phyloP scores from a whole-genome alignment of 1,140 invertebrate genomes.

The Augochlora pura region DNA sequence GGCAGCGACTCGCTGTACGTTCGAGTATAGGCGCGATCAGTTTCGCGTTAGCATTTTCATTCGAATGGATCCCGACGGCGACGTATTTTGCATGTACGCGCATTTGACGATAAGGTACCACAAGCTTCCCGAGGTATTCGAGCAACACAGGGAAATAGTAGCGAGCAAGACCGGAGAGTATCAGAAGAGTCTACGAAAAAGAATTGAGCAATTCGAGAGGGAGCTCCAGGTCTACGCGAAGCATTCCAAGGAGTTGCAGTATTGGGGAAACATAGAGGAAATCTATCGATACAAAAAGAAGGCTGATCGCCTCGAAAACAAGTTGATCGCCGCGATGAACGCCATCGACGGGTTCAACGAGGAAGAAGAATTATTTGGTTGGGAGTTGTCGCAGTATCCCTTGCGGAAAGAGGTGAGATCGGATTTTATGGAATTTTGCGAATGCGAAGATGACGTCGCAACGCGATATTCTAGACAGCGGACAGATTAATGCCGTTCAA shows the following conservation, averaged over 20 bases:
- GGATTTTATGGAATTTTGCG: background rate
- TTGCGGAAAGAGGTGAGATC: slow-evolving; percentile 84
- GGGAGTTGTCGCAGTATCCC: slow-evolving; percentile 94
- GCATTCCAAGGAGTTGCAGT: slow-evolving; percentile 92
- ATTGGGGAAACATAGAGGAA: slow-evolving; percentile 93
- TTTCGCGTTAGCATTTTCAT: no score
- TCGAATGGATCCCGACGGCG: no score
- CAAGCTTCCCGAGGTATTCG: slow-evolving; percentile 89
- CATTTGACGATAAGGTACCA: slow-evolving; percentile 79
- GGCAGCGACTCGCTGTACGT: no score
- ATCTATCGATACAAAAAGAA: slow-evolving; percentile 92
- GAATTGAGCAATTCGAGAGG: slow-evolving; percentile 87
- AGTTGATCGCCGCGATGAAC: slow-evolving; percentile 85
- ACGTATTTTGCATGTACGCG: no score
- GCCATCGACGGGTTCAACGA: slow-evolving; percentile 95
- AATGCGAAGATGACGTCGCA: background rate
- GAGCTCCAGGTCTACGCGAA: slow-evolving; percentile 90
- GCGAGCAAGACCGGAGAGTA: slow-evolving; percentile 92
- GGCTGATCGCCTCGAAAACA: slow-evolving; percentile 86
- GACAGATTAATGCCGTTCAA: slow-evolving; percentile 92
- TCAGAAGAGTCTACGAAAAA: slow-evolving; percentile 88
- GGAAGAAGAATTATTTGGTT: slow-evolving; percentile 94
- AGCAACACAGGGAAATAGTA: slow-evolving; percentile 90
- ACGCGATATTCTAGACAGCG: slow-evolving; percentile 79
- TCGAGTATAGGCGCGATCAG: no score